These are phyloP conservation scores for Hypolimnas misippus DNA, from an alignment of 2,888 invertebrate species.

Conservation along the genomic window DNA sequence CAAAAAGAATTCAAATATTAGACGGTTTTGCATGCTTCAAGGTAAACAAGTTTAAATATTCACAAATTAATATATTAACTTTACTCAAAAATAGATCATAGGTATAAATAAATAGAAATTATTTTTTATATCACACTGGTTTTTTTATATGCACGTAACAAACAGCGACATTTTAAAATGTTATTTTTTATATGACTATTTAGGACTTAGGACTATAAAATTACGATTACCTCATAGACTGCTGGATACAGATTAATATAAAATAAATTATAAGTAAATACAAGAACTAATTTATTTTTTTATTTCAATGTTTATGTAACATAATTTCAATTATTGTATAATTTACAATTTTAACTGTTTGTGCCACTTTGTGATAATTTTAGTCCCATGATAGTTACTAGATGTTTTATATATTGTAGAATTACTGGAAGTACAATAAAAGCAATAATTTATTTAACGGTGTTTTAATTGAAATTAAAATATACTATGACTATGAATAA, in stretches of 20 bases:
- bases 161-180: not conserved
- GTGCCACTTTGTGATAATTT: slow-evolving; percentile 6
- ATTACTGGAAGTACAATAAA: slow-evolving; percentile 49
- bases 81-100: not conserved
- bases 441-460: slow-evolving; percentile 45
- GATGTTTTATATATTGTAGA: slow-evolving; percentile 38
- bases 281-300: not conserved
- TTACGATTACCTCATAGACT: not conserved
- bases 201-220: not conserved
- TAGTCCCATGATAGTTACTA: slow-evolving; percentile 14
- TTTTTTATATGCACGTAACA: slow-evolving; percentile 2
- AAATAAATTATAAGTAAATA: slow-evolving; percentile 1
- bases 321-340: not conserved
- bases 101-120: not conserved
- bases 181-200: slow-evolving; percentile 7
- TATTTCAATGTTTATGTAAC: not conserved
- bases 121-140: not conserved
- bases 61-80: not conserved
- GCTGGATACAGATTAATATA: not conserved
- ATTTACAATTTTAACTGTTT: slow-evolving; percentile 17
- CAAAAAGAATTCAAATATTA: not conserved
- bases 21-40: not conserved
- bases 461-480: slow-evolving; percentile 46
- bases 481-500: slow-evolving; percentile 48
- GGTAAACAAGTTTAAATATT: not conserved